Percentiles rank a stretch among this genome's conserved stretches.
These are phyloP conservation scores for Sprattus sprattus DNA, from an alignment of 2,113 vertebrate genomes.

Conservation along the genomic window DNA sequence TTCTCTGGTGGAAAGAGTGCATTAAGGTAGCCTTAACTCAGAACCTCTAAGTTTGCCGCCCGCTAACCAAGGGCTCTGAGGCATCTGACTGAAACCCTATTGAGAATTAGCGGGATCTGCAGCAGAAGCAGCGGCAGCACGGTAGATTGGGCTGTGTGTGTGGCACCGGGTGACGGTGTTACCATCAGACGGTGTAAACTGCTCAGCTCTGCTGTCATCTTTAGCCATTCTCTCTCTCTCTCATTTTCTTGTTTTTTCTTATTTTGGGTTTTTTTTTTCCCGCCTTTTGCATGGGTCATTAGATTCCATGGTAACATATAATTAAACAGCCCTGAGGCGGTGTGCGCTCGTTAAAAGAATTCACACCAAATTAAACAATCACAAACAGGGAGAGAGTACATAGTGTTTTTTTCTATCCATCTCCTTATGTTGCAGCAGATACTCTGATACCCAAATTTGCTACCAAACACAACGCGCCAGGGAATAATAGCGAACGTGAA, in stretches of 20 bases:
- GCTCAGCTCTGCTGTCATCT: not conserved
- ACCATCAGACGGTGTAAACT: not conserved
- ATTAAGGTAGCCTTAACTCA: too few species aligned
- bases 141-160: not conserved
- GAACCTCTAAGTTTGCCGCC: conserved; percentile 12
- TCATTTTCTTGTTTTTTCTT: not conserved
- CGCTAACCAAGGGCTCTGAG: conserved; percentile 31
- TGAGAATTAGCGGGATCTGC: conserved; percentile 28
- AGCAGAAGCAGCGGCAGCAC: not conserved
- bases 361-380: conserved; percentile 1
- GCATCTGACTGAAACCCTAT: conserved; percentile 31
- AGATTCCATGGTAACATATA: conserved; percentile 8
- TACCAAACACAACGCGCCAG: not conserved
- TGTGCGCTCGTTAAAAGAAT: not conserved
- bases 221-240: too few species aligned
- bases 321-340: not conserved
- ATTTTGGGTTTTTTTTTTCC: not conserved
- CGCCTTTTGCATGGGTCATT: not conserved
- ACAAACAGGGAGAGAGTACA: not conserved
- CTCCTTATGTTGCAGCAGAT: not conserved
- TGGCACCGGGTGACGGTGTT: not conserved
- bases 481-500: not conserved
- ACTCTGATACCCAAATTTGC: not conserved
- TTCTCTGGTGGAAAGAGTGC: too few species aligned
- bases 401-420: not conserved